Conservation (phyloP, 2,113 vertebrate species). For the Mus spicilegus region DNA sequence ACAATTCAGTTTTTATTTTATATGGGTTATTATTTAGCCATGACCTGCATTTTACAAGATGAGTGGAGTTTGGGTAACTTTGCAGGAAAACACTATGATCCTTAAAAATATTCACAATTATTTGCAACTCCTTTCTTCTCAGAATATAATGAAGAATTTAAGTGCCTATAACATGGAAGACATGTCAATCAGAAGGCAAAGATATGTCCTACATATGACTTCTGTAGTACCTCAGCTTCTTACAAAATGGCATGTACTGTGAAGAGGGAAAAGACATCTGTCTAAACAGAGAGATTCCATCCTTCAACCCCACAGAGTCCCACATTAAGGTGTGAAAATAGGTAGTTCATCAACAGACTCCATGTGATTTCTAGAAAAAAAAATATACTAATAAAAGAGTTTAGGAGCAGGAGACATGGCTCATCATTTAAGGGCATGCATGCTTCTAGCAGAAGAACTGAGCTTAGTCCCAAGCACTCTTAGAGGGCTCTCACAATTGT, state of each 20-base stretch:
- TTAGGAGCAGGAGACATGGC: neutral
- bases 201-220: neutral
- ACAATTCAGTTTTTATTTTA: slow-evolving; percentile 18
- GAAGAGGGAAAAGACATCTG: neutral
- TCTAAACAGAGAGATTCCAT: neutral
- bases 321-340: neutral
- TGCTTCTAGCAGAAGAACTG: neutral
- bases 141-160: neutral
- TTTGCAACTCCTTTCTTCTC: neutral
- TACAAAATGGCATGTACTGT: accelerated
- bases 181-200: neutral
- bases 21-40: slow-evolving; percentile 2
- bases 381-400: neutral
- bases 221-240: neutral
- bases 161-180: neutral
- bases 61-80: neutral
- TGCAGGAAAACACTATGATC: neutral
- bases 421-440: neutral
- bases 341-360: neutral
- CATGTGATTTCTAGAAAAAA: neutral
- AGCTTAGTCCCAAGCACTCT: neutral
- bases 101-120: neutral
- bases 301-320: neutral
- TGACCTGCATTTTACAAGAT: neutral
- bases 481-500: neutral